phyloP scores from a whole-genome alignment of 2,888 invertebrate genomes.

The Drosophila hamatofila region DNA sequence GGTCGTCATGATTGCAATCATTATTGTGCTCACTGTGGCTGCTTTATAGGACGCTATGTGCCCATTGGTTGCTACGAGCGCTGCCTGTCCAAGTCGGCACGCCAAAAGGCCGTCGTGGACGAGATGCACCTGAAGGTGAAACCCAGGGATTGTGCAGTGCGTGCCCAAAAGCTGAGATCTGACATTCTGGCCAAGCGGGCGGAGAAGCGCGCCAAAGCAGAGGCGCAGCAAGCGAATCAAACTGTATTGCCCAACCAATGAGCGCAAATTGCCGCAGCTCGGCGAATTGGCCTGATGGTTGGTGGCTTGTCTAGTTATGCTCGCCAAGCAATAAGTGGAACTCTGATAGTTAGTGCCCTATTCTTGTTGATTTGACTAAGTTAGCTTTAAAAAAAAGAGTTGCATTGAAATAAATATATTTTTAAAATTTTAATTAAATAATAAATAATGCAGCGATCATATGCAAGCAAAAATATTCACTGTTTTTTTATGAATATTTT shows the following conservation, averaged over 20 bases:
- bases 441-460: too few relatives aligned
- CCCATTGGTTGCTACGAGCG: conserved; percentile 68
- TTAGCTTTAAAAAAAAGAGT: neutral
- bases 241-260: conserved; percentile 37
- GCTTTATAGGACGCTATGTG: conserved; percentile 81
- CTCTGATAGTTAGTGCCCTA: too few relatives aligned
- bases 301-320: conserved; percentile 31
- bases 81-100: conserved; percentile 72
- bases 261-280: neutral
- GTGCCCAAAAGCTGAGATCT: conserved; percentile 69
- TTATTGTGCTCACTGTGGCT: conserved; percentile 83
- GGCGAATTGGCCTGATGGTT: conserved; percentile 29
- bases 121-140: conserved; percentile 71
- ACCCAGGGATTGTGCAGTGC: conserved; percentile 76
- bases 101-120: conserved; percentile 70
- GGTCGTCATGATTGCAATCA: conserved; percentile 82
- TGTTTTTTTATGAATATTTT: too few relatives aligned
- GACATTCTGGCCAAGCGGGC: conserved; percentile 54
- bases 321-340: neutral
- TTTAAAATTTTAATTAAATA: too few relatives aligned
- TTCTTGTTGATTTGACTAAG: neutral
- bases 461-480: too few relatives aligned
- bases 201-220: conserved; percentile 42
- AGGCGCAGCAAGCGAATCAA: conserved; percentile 28
- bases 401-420: neutral